A percentile compares a stretch with the other conserved stretches of the same genome.
phyloP scores from a whole-genome alignment of 2,888 invertebrate species.

The Taphrorychus bicolor region DNA sequence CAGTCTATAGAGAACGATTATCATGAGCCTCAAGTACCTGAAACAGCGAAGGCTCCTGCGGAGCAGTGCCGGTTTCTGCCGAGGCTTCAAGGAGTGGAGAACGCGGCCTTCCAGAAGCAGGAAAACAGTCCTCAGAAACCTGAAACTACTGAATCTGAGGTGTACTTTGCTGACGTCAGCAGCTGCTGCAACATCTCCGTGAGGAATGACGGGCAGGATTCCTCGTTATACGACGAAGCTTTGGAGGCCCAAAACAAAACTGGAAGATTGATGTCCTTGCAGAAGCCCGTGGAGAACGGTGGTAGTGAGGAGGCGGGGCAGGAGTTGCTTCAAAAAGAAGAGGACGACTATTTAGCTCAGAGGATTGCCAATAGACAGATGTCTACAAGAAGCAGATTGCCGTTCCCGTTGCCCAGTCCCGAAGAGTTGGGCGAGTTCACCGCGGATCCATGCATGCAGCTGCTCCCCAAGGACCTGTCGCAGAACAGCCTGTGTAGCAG shows the following conservation, averaged over 20 bases:
- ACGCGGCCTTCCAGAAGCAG: conserved; percentile 78
- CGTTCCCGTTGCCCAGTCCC: conserved; percentile 61
- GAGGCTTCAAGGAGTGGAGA: conserved; percentile 76
- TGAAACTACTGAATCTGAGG: conserved; percentile 79
- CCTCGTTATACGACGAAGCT: conserved; percentile 66
- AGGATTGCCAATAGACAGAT: conserved; percentile 66
- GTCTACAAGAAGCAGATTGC: conserved; percentile 67
- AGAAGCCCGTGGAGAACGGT: conserved; percentile 58
- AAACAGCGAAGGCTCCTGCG: conserved; percentile 41
- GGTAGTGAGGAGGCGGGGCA: conserved; percentile 45
- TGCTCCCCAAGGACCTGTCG: conserved; percentile 55
- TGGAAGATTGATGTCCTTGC: conserved; percentile 54
- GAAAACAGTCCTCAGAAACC: conserved; percentile 64
- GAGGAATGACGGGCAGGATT: conserved; percentile 64
- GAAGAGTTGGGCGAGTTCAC: conserved; percentile 54
- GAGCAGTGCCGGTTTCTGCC: conserved; percentile 57
- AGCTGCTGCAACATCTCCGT: conserved; percentile 82
- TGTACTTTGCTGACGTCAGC: conserved; percentile 86
- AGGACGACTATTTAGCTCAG: conserved; percentile 67
- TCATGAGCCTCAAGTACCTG: conserved; percentile 52
- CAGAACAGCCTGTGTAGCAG: conserved; percentile 57
- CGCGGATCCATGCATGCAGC: conserved; percentile 50
- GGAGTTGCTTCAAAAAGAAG: conserved; percentile 51
- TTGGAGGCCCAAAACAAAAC: conserved; percentile 57
- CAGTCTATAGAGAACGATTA: conserved; percentile 57